phyloP scores from a whole-genome alignment of 2,888 invertebrate species.

The Lasioglossum morio region DNA sequence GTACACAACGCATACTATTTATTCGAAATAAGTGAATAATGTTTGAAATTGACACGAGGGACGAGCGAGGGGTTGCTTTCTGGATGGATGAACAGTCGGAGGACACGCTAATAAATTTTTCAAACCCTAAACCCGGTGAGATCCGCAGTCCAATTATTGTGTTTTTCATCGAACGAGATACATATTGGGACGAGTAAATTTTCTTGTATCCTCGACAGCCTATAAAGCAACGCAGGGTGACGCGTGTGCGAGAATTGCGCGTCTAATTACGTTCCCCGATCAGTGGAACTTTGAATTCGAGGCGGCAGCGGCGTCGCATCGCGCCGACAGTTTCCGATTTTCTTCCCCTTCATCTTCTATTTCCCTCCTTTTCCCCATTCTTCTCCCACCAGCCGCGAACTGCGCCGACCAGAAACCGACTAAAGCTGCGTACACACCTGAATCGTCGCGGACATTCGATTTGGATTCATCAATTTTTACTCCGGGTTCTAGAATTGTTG shows the following conservation, averaged over 20 bases:
- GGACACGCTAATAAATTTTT: constrained; percentile 5
- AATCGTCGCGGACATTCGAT: neutral
- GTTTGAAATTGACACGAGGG: neutral
- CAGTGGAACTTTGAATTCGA: neutral
- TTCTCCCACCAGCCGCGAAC: neutral
- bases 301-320: neutral
- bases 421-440: constrained; percentile 1
- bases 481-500: too few species aligned
- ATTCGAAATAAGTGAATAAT: neutral
- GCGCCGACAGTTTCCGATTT: constrained; percentile 18
- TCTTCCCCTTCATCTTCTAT: constrained; percentile 24
- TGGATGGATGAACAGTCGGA: neutral
- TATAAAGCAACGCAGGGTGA: constrained; percentile 1
- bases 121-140: neutral
- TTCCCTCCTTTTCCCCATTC: constrained; percentile 10
- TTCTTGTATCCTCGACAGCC: neutral
- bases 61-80: neutral
- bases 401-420: neutral
- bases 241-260: neutral
- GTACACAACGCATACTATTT: neutral
- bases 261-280: constrained; percentile 4
- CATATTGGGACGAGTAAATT: neutral
- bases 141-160: neutral
- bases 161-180: neutral
- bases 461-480: neutral